Evolutionary conservation across 2,888 invertebrate genomes (phyloP).

Genomic region (Aelia acuminata): DNA sequence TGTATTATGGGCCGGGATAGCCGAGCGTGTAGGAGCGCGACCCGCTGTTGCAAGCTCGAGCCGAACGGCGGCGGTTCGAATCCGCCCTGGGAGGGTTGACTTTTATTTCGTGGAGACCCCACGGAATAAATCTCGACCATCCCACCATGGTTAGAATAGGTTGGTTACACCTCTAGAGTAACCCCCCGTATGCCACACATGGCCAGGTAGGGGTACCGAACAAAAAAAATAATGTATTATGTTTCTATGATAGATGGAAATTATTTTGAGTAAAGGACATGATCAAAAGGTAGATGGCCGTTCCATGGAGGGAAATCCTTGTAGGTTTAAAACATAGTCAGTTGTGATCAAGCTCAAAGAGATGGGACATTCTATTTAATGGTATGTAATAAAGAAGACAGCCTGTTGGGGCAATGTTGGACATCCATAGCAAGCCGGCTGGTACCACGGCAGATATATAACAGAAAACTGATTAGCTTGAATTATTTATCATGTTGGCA

Average conservation of each 20-base stretch:
- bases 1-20: too few species aligned
- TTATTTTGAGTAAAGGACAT: neutral
- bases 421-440: neutral
- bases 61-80: too few species aligned
- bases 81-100: too few species aligned
- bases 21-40: too few species aligned
- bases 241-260: neutral
- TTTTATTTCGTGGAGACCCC: too few species aligned
- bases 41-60: too few species aligned
- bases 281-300: neutral
- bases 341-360: neutral
- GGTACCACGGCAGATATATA: constrained; percentile 10
- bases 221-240: too few species aligned
- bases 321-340: neutral
- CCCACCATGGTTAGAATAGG: too few species aligned
- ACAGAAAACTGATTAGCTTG: constrained; percentile 54
- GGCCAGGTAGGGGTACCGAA: too few species aligned
- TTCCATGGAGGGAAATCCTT: neutral
- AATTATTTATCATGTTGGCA: constrained; percentile 52
- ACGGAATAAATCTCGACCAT: too few species aligned
- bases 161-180: too few species aligned
- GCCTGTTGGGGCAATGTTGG: neutral
- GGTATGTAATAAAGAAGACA: neutral
- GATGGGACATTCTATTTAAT: neutral
- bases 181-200: too few species aligned